phyloP scores from a whole-genome alignment of 2,888 invertebrate species.

The Seira sanloemensis region DNA sequence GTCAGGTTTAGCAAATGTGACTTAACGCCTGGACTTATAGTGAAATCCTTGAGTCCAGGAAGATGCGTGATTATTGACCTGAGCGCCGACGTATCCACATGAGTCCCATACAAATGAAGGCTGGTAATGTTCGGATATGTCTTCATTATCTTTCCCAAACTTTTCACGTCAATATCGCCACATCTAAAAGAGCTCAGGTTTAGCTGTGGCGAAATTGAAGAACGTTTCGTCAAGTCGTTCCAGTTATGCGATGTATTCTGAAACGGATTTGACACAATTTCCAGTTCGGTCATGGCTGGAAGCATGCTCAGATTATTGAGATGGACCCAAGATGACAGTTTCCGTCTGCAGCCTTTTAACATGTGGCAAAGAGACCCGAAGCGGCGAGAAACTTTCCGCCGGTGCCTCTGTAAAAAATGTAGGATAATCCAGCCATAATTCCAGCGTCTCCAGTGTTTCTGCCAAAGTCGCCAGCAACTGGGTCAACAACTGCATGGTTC shows the following conservation, averaged over 20 bases:
- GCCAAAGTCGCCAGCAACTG: constrained; percentile 40
- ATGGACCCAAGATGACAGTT: constrained; percentile 23
- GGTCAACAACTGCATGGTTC: constrained; percentile 33
- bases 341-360: constrained; percentile 52
- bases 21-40: constrained; percentile 22
- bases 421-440: constrained; percentile 53
- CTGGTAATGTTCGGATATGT: constrained; percentile 35
- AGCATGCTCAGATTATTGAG: neutral
- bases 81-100: constrained; percentile 41
- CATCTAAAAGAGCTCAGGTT: constrained; percentile 24
- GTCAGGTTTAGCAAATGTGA: constrained; percentile 23
- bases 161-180: constrained; percentile 43
- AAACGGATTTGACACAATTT: constrained; percentile 36
- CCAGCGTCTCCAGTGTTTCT: constrained; percentile 40
- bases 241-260: constrained; percentile 17
- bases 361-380: constrained; percentile 1
- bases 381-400: neutral
- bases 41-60: constrained; percentile 23
- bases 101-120: constrained; percentile 37
- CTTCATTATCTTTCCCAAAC: constrained; percentile 40
- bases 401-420: neutral
- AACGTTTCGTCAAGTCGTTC: constrained; percentile 28
- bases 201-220: neutral
- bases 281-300: constrained; percentile 38
- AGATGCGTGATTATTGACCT: constrained; percentile 32